A percentile compares a stretch with the other conserved stretches of the same genome.
Evolutionary conservation across 2,888 invertebrate genomes (phyloP).

Genomic region (Hydrotaea cyrtoneurina): DNA sequence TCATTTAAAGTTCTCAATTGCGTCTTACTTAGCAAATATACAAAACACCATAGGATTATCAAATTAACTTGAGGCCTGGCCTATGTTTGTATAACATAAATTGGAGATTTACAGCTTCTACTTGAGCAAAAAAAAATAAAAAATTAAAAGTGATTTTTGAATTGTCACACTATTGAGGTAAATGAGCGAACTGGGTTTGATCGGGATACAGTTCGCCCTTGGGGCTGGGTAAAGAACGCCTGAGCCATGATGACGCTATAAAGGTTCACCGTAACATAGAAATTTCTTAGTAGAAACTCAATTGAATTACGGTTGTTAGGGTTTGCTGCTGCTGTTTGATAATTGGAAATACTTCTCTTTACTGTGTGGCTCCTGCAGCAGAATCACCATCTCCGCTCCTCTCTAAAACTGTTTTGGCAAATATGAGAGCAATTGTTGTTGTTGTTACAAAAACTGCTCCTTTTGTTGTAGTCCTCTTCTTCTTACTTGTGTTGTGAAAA

Average conservation of each 20-base stretch:
- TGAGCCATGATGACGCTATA: no score
- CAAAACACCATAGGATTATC: no score
- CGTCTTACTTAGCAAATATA: no score
- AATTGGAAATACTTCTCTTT: constrained; percentile 46
- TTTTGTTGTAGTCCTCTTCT: constrained; percentile 48
- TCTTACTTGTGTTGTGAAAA: constrained; percentile 23
- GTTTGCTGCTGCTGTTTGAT: constrained; percentile 2
- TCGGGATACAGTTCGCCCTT: constrained; percentile 4
- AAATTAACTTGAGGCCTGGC: no score
- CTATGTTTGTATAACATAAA: no score
- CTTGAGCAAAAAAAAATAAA: no score
- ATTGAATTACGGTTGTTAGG: constrained; percentile 35
- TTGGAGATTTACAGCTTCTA: no score
- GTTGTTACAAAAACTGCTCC: constrained; percentile 41
- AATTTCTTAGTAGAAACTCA: not conserved
- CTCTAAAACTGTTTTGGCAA: not conserved
- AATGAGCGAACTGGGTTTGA: no score
- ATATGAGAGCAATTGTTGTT: not conserved
- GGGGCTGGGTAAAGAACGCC: not conserved
- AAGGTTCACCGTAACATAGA: not conserved
- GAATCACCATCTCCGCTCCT: constrained; percentile 20
- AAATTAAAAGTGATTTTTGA: no score
- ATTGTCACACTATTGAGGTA: no score
- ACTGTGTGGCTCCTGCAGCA: constrained; percentile 9
- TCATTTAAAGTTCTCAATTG: no score